Conservation (phyloP, 2,797 vertebrate genomes). For the Sus cebifrons region DNA sequence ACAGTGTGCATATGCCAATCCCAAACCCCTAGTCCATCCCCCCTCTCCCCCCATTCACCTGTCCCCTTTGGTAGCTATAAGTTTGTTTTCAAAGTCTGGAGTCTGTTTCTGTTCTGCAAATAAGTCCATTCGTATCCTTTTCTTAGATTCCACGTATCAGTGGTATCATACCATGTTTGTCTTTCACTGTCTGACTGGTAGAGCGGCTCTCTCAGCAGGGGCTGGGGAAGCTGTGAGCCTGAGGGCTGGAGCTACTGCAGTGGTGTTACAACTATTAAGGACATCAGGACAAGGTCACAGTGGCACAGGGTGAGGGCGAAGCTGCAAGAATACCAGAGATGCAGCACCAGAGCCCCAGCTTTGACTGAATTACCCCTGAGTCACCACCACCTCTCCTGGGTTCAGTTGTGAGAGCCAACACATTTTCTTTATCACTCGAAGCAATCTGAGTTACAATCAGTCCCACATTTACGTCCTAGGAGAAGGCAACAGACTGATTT, state of each 20-base stretch:
- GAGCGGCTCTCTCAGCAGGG: neutral
- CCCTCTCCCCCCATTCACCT: no score
- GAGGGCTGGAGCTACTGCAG: neutral
- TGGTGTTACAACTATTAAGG: neutral
- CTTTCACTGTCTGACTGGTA: no score
- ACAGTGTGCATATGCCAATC: no score
- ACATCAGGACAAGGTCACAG: neutral
- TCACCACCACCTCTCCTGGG: neutral
- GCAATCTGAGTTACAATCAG: neutral
- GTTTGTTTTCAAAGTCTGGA: no score
- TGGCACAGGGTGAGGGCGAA: rapidly evolving
- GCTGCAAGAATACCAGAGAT: neutral
- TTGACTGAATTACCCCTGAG: neutral
- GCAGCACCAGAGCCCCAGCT: neutral
- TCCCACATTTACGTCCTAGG: neutral
- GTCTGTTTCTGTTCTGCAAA: no score
- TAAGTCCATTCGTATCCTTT: no score
- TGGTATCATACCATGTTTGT: no score
- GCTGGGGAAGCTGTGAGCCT: neutral
- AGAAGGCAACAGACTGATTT: constrained; percentile 1
- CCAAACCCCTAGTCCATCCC: no score
- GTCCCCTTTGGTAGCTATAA: no score
- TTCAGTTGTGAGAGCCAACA: neutral
- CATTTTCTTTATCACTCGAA: neutral
- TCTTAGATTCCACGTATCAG: no score